Percentiles rank a stretch among this genome's conserved stretches.
phyloP scores from a whole-genome alignment of 2,113 vertebrate genomes.

The Chionodraco myersi region DNA sequence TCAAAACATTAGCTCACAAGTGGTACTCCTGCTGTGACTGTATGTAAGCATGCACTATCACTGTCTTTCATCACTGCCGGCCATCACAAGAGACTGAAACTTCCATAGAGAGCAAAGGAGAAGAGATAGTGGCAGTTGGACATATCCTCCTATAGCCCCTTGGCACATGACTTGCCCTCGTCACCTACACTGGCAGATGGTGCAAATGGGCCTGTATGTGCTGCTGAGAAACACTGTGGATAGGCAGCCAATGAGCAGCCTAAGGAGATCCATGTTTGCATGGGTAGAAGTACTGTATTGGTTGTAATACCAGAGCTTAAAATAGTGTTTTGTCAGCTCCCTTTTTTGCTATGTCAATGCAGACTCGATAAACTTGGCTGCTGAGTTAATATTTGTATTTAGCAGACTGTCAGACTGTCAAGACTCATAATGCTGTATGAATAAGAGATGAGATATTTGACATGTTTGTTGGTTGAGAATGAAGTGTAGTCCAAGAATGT shows the following conservation, averaged over 20 bases:
- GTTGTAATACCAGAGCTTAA: conserved; percentile 24
- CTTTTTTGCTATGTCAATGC: conserved; percentile 36
- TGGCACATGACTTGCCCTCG: conserved; percentile 37
- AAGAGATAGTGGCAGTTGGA: conserved; percentile 32
- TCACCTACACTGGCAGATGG: conserved; percentile 65
- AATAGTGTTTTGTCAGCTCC: conserved; percentile 26
- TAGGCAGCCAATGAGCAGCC: conserved; percentile 12
- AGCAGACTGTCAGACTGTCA: conserved; percentile 40
- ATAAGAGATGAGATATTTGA: conserved; percentile 62
- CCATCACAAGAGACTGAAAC: conserved; percentile 41
- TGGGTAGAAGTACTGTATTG: background rate
- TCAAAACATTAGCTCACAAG: conserved; percentile 25
- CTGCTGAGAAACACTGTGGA: conserved; percentile 33
- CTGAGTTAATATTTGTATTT: conserved; percentile 9
- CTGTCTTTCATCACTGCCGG: conserved; percentile 24
- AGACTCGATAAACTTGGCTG: conserved; percentile 27
- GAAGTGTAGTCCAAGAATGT: conserved; percentile 38
- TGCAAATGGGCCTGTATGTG: conserved; percentile 63
- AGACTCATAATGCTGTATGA: conserved; percentile 35
- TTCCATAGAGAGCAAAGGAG: conserved; percentile 15
- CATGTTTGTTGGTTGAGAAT: conserved; percentile 46
- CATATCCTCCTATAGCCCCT: conserved; percentile 41
- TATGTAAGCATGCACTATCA: conserved; percentile 20
- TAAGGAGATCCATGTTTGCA: background rate
- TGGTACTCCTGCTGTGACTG: conserved; percentile 40